phyloP scores from a whole-genome alignment of 1,140 invertebrate genomes.

The Sitodiplosis mosellana region DNA sequence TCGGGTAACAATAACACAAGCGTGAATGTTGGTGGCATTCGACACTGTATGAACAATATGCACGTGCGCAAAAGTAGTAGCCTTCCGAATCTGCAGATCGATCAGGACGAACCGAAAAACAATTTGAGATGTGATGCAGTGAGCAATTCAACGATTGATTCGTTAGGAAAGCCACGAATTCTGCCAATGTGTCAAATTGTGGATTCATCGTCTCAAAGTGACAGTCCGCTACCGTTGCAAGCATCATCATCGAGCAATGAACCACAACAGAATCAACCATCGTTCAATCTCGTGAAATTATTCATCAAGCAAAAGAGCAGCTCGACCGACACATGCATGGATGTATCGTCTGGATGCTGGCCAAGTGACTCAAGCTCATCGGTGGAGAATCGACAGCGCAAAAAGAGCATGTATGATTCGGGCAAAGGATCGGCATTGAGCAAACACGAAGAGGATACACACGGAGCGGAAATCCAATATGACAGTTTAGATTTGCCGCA shows the following conservation, averaged over 20 bases:
- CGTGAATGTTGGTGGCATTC: conserved; percentile 16
- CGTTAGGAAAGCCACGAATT: conserved; percentile 18
- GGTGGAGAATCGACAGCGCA: conserved; percentile 20
- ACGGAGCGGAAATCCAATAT: conserved; percentile 1
- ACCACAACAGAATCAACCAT: conserved; percentile 17
- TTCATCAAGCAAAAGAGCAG: conserved; percentile 80
- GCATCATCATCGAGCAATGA: conserved; percentile 5
- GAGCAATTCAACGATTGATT: conserved; percentile 40
- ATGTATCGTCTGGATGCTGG: conserved; percentile 42
- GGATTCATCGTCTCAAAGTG: conserved; percentile 9
- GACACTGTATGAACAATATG: conserved; percentile 21
- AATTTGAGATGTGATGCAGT: conserved; percentile 22
- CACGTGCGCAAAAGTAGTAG: conserved; percentile 45
- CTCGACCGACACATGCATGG: conserved; percentile 38
- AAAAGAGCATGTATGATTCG: conserved; percentile 26
- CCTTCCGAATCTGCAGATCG: conserved; percentile 44
- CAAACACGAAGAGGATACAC: conserved; percentile 21
- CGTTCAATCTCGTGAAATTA: conserved; percentile 65
- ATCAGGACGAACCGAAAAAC: conserved; percentile 11
- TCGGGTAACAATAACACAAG: conserved; percentile 56
- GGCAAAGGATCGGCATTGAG: conserved; percentile 30
- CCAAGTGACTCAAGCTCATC: conserved; percentile 25
- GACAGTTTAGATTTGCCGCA: conserved; percentile 4
- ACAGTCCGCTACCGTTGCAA: conserved; percentile 26
- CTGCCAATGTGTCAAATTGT: conserved; percentile 26